Evolutionary conservation across 2,113 vertebrate species (phyloP).

Genomic region (Campylomormyrus numenius): DNA sequence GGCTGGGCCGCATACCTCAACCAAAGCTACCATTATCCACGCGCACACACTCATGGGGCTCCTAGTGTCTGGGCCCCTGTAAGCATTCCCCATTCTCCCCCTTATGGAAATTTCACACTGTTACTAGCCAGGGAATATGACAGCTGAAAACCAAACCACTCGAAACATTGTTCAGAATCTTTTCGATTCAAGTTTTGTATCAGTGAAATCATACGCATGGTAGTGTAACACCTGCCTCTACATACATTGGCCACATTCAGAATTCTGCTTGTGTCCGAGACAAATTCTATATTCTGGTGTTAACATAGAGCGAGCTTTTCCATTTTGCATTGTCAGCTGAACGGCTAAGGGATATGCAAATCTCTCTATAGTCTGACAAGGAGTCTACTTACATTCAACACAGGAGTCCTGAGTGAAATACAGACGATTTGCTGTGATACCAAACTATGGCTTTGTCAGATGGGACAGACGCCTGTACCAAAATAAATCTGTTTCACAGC

Average conservation of each 20-base stretch:
- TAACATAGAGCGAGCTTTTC: background rate
- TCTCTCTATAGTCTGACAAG: background rate
- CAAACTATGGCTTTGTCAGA: slow-evolving; percentile 6
- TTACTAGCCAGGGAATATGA: background rate
- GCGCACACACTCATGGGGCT: background rate
- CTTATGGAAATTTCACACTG: background rate
- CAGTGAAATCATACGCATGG: background rate
- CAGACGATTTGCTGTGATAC: background rate
- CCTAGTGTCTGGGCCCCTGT: background rate
- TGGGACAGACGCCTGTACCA: background rate
- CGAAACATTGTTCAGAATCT: background rate
- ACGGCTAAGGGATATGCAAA: background rate
- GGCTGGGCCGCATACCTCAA: background rate
- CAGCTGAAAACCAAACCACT: background rate
- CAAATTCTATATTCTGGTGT: background rate
- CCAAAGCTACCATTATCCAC: background rate
- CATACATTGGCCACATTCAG: background rate
- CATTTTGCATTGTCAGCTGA: background rate
- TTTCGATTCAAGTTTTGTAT: background rate
- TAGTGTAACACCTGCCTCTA: background rate
- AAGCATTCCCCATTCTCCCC: background rate
- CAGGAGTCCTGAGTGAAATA: slow-evolving; percentile 6
- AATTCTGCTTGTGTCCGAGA: background rate
- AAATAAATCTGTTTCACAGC: background rate
- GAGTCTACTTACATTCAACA: background rate